Percentiles rank a stretch among this genome's conserved stretches.
Conservation (phyloP, 2,113 vertebrate genomes). For the Sisor rabdophorus region DNA sequence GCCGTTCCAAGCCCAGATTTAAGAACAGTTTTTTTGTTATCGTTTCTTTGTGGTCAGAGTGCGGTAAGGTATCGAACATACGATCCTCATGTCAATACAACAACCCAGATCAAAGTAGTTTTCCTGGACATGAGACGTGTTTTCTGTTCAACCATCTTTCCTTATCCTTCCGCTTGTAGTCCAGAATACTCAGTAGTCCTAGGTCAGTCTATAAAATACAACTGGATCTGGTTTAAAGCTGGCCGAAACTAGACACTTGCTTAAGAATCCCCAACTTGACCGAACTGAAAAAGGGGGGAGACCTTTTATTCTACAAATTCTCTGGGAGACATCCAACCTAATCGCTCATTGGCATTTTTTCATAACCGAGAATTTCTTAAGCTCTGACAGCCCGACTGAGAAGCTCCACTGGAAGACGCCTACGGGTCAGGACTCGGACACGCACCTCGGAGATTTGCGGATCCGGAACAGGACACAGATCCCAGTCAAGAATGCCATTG, state of each 20-base stretch:
- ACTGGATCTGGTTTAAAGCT: conserved; percentile 56
- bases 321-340: conserved; percentile 41
- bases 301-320: conserved; percentile 45
- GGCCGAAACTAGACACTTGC: conserved; percentile 21
- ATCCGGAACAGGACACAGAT: conserved; percentile 17
- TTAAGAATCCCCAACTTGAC: conserved; percentile 37
- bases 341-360: conserved; percentile 44
- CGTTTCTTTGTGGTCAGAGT: too few species aligned
- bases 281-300: conserved; percentile 37
- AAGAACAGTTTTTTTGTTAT: background rate
- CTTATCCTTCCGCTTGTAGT: conserved; percentile 47
- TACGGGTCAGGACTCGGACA: conserved; percentile 20
- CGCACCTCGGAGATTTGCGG: conserved; percentile 10
- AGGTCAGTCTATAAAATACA: conserved; percentile 19
- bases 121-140: conserved; percentile 11
- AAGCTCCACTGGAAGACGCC: conserved; percentile 23
- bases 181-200: conserved; percentile 36
- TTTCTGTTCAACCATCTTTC: conserved; percentile 7
- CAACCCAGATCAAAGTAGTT: conserved; percentile 2
- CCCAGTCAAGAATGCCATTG: conserved; percentile 27
- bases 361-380: conserved; percentile 37
- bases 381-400: conserved; percentile 10
- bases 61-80: background rate
- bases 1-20: too few species aligned
- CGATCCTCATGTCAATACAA: conserved; percentile 18